Evolutionary conservation across 2,113 vertebrate genomes (phyloP).

Genomic region (Cottus gobio): DNA sequence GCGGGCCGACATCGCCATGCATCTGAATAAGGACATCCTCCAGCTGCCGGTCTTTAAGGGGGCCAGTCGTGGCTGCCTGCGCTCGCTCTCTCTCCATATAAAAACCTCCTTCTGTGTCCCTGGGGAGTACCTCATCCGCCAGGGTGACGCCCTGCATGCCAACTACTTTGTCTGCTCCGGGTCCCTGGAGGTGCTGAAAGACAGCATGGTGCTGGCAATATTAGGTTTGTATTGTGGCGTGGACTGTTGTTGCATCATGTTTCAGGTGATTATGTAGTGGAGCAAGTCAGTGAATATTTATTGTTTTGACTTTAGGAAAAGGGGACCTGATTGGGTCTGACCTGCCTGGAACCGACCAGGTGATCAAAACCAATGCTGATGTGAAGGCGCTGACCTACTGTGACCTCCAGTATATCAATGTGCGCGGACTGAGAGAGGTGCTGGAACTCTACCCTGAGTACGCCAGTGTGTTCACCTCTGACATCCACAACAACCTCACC

Average conservation of each 20-base stretch:
- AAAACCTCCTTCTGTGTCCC: conserved; percentile 96
- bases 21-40: conserved; percentile 98
- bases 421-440: conserved; percentile 91
- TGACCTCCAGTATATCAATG: conserved; percentile 92
- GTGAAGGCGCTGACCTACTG: conserved; percentile 97
- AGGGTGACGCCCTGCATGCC: conserved; percentile 93
- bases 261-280: neutral
- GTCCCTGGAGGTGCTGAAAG: conserved; percentile 95
- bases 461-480: conserved; percentile 86
- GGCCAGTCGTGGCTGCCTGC: conserved; percentile 94
- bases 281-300: neutral
- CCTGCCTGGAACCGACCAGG: conserved; percentile 86
- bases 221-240: conserved; percentile 86
- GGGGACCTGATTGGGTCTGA: conserved; percentile 96
- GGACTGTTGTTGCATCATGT: neutral
- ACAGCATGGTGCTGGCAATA: conserved; percentile 93
- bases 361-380: conserved; percentile 94
- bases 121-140: conserved; percentile 94
- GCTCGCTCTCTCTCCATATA: conserved; percentile 95
- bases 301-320: conserved; percentile 85
- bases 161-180: conserved; percentile 96
- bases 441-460: conserved; percentile 95
- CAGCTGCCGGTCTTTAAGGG: conserved; percentile 93
- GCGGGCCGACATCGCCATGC: conserved; percentile 95
- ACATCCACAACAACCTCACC: conserved; percentile 94